Percentiles rank a stretch among this genome's conserved stretches.
Evolutionary conservation across 2,888 invertebrate species (phyloP).

Genomic region (Linyphia triangularis): DNA sequence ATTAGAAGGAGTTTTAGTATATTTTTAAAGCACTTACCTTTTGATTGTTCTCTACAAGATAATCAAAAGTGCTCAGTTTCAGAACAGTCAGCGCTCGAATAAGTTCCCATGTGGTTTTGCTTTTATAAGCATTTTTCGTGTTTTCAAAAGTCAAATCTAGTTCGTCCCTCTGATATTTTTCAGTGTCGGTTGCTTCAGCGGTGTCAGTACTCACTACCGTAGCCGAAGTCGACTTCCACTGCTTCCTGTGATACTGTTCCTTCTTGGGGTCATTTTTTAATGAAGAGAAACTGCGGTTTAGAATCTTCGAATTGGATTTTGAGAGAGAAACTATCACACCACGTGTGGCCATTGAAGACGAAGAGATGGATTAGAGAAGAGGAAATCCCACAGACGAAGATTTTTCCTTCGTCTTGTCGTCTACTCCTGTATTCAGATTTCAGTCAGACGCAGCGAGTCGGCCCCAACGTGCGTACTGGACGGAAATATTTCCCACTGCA

Average conservation of each 20-base stretch:
- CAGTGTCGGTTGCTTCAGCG: background rate
- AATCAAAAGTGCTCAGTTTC: constrained; percentile 91
- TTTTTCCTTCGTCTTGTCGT: background rate
- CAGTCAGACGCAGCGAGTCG: no score
- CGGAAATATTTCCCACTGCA: no score
- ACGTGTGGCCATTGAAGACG: constrained; percentile 38
- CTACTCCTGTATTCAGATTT: no score
- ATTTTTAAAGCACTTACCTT: constrained; percentile 86
- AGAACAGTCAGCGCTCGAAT: constrained; percentile 94
- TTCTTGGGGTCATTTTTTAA: constrained; percentile 5
- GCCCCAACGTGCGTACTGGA: no score
- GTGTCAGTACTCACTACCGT: constrained; percentile 6
- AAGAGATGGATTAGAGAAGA: background rate
- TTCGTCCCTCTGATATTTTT: constrained; percentile 82
- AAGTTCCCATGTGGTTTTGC: constrained; percentile 95
- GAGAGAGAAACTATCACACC: constrained; percentile 9
- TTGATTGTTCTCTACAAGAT: constrained; percentile 94
- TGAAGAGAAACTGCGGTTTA: background rate
- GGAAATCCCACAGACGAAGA: background rate
- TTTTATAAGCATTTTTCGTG: constrained; percentile 94
- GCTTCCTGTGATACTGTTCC: background rate
- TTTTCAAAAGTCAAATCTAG: constrained; percentile 92
- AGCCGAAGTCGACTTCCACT: constrained; percentile 64
- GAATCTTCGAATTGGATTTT: constrained; percentile 5
- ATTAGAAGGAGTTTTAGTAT: no score